phyloP scores from a whole-genome alignment of 2,888 invertebrate genomes.

The Heliconius sara region DNA sequence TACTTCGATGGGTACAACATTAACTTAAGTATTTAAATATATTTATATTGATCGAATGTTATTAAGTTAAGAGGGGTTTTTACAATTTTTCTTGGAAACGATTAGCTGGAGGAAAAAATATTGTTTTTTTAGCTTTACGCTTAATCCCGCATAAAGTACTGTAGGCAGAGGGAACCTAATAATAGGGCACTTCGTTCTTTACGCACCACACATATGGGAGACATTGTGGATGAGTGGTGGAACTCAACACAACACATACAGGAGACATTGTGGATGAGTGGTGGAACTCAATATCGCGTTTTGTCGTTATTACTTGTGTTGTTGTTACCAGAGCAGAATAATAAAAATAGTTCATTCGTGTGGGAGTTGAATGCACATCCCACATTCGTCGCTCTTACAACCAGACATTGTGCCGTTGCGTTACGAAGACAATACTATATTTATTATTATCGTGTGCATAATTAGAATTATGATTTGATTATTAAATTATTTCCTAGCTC shows the following conservation, averaged over 20 bases:
- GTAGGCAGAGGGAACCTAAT: neutral
- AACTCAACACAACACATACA: neutral
- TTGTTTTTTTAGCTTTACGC: neutral
- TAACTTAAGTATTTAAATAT: constrained; percentile 11
- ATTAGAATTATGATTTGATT: too few species aligned
- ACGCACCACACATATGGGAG: neutral
- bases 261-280: neutral
- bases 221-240: neutral
- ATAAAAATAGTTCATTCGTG: too few species aligned
- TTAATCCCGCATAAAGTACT: neutral
- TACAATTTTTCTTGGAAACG: neutral
- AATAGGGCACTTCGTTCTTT: neutral
- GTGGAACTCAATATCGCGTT: neutral
- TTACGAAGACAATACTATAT: too few species aligned
- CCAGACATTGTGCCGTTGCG: neutral
- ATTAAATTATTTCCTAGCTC: too few species aligned
- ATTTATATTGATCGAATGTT: constrained; percentile 2
- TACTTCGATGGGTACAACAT: constrained; percentile 2
- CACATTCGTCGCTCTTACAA: too few species aligned
- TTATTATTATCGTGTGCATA: too few species aligned
- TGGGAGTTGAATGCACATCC: too few species aligned
- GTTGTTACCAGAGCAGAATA: neutral
- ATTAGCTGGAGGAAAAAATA: neutral
- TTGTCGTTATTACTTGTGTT: neutral
- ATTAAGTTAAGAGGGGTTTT: neutral